A percentile compares a stretch with the other conserved stretches of the same genome.
These are phyloP conservation scores for Brachionus paranguensis DNA, from an alignment of 1,140 invertebrate species.

Conservation along the genomic window DNA sequence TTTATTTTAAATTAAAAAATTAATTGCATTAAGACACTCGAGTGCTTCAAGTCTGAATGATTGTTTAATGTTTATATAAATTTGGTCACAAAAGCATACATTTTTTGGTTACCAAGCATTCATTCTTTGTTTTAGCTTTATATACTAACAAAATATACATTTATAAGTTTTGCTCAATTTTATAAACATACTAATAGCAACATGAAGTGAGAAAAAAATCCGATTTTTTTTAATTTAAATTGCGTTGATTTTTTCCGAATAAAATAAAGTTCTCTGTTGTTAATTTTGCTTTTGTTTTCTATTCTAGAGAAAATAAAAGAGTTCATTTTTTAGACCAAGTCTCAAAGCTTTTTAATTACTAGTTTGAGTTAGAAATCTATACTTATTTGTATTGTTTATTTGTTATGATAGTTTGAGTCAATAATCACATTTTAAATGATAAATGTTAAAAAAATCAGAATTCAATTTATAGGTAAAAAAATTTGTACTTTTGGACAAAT, in stretches of 20 bases:
- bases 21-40: not conserved
- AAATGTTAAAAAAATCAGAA: conserved; percentile 40
- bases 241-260: not conserved
- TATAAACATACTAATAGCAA: conserved; percentile 15
- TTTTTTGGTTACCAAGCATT: not conserved
- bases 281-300: not conserved
- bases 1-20: not conserved
- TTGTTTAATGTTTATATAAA: not conserved
- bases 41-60: not conserved
- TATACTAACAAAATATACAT: not conserved
- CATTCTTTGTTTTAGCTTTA: not conserved
- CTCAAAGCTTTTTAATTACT: not conserved
- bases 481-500: not conserved
- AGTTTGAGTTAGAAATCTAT: not conserved
- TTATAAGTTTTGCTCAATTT: not conserved
- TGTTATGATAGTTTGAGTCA: not conserved
- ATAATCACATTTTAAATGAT: conserved; percentile 24
- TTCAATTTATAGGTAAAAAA: conserved; percentile 35
- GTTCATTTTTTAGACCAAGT: not conserved
- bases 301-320: no score
- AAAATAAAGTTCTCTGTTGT: not conserved
- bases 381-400: not conserved
- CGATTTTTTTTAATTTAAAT: not conserved
- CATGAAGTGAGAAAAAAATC: not conserved
- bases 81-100: not conserved